phyloP scores from a whole-genome alignment of 1,140 invertebrate species.

The Anthonomus grandis region DNA sequence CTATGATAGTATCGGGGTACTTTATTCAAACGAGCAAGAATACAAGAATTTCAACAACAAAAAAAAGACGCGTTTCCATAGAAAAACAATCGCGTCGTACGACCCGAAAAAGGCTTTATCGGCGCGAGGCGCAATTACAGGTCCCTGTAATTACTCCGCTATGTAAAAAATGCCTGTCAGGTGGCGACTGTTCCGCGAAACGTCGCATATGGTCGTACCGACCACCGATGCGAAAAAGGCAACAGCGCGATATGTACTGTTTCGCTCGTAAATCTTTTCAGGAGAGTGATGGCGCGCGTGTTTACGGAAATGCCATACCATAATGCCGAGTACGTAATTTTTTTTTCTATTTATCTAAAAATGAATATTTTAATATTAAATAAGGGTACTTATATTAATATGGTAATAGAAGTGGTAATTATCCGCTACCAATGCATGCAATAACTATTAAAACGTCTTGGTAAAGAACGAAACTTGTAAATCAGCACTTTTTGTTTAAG shows the following conservation, averaged over 20 bases:
- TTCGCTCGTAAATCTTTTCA: not conserved
- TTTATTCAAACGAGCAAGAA: not conserved
- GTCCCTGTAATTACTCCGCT: not conserved
- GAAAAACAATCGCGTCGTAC: not conserved
- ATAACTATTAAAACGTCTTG: too few relatives aligned
- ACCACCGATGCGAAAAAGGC: not conserved
- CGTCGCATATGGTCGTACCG: not conserved
- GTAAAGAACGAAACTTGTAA: too few relatives aligned
- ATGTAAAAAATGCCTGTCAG: slow-evolving; percentile 5
- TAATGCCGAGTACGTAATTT: too few relatives aligned
- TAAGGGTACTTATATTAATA: too few relatives aligned
- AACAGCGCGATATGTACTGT: not conserved
- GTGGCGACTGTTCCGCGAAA: not conserved
- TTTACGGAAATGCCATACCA: not conserved
- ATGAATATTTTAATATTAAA: too few relatives aligned
- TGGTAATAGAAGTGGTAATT: too few relatives aligned
- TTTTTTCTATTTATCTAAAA: too few relatives aligned
- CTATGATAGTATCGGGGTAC: not conserved
- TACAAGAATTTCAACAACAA: too few relatives aligned
- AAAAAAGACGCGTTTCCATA: not conserved
- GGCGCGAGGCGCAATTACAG: slow-evolving; percentile 1
- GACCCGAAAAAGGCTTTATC: not conserved
- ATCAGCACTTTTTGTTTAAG: too few relatives aligned
- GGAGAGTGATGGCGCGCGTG: not conserved
- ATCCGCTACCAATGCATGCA: too few relatives aligned